phyloP scores from a whole-genome alignment of 2,113 vertebrate genomes.

The Syrrhaptes paradoxus region DNA sequence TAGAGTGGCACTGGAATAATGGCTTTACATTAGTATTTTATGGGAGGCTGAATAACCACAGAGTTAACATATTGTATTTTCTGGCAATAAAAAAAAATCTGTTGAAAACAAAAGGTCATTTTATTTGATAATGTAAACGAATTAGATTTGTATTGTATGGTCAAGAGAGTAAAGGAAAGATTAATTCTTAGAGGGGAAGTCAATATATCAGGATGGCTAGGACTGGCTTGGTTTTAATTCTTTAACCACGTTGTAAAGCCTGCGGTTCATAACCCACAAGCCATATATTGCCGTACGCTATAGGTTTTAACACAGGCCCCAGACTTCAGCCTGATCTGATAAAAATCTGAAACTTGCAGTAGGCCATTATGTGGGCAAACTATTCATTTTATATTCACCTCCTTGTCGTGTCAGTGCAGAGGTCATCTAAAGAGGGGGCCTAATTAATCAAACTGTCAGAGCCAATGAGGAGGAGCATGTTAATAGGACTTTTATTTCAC shows the following conservation, averaged over 20 bases:
- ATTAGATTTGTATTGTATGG: constrained; percentile 33
- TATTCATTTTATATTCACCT: constrained; percentile 90
- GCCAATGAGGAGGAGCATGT: constrained; percentile 92
- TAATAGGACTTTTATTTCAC: constrained; percentile 96
- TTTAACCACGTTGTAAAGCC: neutral
- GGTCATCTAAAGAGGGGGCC: constrained; percentile 86
- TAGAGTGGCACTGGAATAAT: constrained; percentile 19
- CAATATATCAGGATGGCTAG: neutral
- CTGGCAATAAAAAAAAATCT: constrained; percentile 43
- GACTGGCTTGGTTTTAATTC: neutral
- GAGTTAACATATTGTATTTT: constrained; percentile 57
- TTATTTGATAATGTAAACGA: constrained; percentile 44
- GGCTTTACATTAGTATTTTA: constrained; percentile 52
- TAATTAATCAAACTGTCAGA: constrained; percentile 97
- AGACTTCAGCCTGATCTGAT: constrained; percentile 69
- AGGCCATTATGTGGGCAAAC: constrained; percentile 78
- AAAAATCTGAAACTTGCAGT: constrained; percentile 72
- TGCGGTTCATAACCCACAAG: neutral
- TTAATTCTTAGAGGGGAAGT: constrained; percentile 1
- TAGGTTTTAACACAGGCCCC: constrained; percentile 54
- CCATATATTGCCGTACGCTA: neutral
- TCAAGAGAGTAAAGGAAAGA: neutral
- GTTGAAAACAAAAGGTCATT: constrained; percentile 68
- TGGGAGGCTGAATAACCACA: constrained; percentile 31
- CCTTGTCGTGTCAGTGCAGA: constrained; percentile 84